These are phyloP conservation scores for Mobula birostris DNA, from an alignment of 2,113 vertebrate species.

Conservation along the genomic window DNA sequence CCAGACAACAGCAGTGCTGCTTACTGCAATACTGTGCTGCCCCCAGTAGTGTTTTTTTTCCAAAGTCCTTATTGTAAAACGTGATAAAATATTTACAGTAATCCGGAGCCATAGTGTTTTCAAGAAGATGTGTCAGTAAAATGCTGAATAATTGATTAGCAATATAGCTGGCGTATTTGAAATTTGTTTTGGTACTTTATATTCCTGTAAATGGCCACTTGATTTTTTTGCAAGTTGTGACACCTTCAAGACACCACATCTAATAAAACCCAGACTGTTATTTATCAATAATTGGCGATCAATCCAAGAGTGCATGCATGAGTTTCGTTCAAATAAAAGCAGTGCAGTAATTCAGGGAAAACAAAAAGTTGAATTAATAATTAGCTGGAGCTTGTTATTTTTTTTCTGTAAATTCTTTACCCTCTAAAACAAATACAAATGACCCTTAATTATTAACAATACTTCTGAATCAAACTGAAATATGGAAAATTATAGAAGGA, in stretches of 20 bases:
- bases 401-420: not conserved
- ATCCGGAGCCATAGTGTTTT: slow-evolving; percentile 1
- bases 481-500: too few species aligned
- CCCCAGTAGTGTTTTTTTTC: not conserved
- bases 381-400: too few species aligned
- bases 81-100: not conserved
- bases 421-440: not conserved
- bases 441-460: not conserved
- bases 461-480: not conserved
- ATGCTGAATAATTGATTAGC: not conserved
- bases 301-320: not conserved
- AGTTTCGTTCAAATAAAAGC: not conserved
- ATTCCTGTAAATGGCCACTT: not conserved
- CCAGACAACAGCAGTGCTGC: too few species aligned
- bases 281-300: not conserved
- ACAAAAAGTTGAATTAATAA: too few species aligned
- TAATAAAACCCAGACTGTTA: not conserved
- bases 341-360: too few species aligned
- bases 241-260: not conserved
- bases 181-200: not conserved
- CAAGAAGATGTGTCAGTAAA: not conserved
- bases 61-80: not conserved
- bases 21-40: too few species aligned
- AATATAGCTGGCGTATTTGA: not conserved
- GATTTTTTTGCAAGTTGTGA: not conserved